These are phyloP conservation scores for Tetragonisca angustula DNA, from an alignment of 2,888 invertebrate genomes.

Conservation along the genomic window DNA sequence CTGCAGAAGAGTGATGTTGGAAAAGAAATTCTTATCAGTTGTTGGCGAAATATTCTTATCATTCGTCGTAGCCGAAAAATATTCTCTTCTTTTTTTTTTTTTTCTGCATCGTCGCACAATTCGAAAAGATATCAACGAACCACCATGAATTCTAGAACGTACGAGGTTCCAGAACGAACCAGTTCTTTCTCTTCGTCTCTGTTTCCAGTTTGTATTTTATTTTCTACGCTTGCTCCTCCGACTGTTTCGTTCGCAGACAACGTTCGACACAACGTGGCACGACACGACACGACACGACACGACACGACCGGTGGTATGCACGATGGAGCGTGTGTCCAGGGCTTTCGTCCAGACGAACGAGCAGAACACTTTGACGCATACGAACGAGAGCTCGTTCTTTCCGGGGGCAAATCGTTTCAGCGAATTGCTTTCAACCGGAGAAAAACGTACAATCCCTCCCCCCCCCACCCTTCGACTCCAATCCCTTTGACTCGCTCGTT, in stretches of 20 bases:
- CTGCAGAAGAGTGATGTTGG: no score
- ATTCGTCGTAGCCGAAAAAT: no score
- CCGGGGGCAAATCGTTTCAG: slow-evolving; percentile 4
- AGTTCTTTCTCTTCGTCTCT: not conserved
- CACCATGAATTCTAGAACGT: no score
- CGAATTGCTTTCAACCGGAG: not conserved
- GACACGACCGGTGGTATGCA: slow-evolving; percentile 40
- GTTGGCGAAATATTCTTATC: no score
- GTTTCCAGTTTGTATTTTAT: not conserved
- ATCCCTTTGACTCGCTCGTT: slow-evolving; percentile 10
- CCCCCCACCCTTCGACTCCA: no score
- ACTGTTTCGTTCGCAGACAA: slow-evolving; percentile 23
- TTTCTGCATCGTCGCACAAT: no score
- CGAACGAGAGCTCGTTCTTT: slow-evolving; percentile 9
- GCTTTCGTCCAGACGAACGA: slow-evolving; percentile 7
- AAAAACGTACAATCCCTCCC: not conserved
- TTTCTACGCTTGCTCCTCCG: not conserved
- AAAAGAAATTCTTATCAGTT: no score
- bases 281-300: slow-evolving; percentile 23
- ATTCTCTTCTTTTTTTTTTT: no score
- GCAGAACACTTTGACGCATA: slow-evolving; percentile 20
- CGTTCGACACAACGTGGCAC: not conserved
- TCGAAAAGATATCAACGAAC: no score
- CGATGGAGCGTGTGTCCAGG: slow-evolving; percentile 51
- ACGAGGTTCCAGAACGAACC: no score